A percentile compares a stretch with the other conserved stretches of the same genome.
phyloP scores from a whole-genome alignment of 1,140 invertebrate genomes.

The Lanistes nyassanus region DNA sequence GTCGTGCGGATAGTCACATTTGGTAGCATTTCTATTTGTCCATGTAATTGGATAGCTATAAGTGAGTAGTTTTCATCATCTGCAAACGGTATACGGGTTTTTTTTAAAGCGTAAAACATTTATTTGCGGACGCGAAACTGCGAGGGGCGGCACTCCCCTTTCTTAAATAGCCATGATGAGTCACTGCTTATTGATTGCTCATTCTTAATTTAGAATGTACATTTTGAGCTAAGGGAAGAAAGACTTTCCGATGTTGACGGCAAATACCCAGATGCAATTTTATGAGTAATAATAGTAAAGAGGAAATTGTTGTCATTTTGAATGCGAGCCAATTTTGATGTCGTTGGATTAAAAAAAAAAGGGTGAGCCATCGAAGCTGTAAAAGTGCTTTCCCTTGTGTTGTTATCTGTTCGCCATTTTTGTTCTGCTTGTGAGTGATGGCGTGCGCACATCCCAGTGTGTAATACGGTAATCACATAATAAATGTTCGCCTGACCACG shows the following conservation, averaged over 20 bases:
- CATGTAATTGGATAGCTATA: background rate
- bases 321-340: background rate
- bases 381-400: background rate
- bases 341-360: background rate
- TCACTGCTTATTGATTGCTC: background rate
- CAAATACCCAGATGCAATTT: no score
- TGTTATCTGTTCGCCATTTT: constrained; percentile 13
- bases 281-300: no score
- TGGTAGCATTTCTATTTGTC: background rate
- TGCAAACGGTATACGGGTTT: no score
- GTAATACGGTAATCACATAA: background rate
- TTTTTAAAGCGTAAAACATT: no score
- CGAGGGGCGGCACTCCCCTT: constrained; percentile 1
- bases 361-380: background rate
- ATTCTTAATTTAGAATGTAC: constrained; percentile 3
- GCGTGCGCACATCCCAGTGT: background rate
- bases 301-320: no score
- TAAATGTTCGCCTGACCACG: background rate
- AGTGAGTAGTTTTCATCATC: no score
- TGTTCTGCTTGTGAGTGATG: background rate
- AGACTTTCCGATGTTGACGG: background rate
- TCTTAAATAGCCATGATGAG: background rate
- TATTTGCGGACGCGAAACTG: no score
- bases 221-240: background rate
- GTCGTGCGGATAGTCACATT: no score